Base-by-base conservation (phyloP, 1,140 invertebrate genomes). In the Zaprionus ornatus region DNA sequence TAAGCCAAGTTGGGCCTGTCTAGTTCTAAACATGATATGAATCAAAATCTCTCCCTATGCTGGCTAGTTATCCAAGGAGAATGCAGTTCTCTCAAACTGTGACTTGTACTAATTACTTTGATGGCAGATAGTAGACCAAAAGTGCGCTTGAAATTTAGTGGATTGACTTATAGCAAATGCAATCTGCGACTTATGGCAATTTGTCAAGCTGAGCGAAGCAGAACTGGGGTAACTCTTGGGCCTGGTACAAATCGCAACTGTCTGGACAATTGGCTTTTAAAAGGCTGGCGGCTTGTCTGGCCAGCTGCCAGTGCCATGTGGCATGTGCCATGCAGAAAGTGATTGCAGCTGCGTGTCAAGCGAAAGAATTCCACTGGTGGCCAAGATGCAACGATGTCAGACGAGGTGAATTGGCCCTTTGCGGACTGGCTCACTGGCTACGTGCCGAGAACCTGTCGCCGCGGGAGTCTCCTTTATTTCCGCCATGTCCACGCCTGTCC, bases 361-460 rank as follows among this genome's bases (percentile, higher is more conserved):
- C 27, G 27, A 17, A 27, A 67, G 56, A 57, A 74, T 70, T 63
- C 66, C 42, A 52, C 35, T 71, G 67, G 60, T 35, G 45, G 73
- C 54, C 67, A 64, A 71, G 60, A 57, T 50, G 60, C 50, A 17
- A 45, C 32, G 55, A 52, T 59, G 65, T 68, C 65, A 25, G 29
- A 17, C 55, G 15, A 17, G 48, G 45, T 40, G 15, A 40, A 29
- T 23, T 61, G 69, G 72, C 32, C 66, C 59, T 63, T 64, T 75
- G 32, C 19, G 27, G 65, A 4, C 40, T 45, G n/a, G n/a, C n/a
- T 42, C 32, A 68, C 60, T 75, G 73, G 67, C 73, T 60, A 64
- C 73, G 59, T 75, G 73, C 73, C 67, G 73, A 75, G 73, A 70
- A 75, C 52, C 67, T 75, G 73, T 71, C 73, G 73, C 73, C 42